phyloP scores from a whole-genome alignment of 53 echinoderm and acorn worm species.

The Pentamera pediparva region DNA sequence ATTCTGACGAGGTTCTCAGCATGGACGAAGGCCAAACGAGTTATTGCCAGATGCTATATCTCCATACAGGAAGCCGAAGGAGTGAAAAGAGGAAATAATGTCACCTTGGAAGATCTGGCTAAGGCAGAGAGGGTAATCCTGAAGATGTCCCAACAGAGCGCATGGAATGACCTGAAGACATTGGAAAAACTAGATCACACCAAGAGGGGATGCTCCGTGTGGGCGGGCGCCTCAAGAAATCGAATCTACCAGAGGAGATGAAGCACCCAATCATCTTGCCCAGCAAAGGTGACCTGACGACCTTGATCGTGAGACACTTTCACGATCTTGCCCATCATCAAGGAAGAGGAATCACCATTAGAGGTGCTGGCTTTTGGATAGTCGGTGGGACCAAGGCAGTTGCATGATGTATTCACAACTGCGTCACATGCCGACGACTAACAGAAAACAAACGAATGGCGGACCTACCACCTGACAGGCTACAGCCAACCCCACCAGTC shows the following conservation, averaged over 20 bases:
- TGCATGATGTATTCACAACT: constrained; percentile 24
- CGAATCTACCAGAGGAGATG: not conserved
- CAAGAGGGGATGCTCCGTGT: not conserved
- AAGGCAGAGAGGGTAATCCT: not conserved
- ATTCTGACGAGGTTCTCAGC: not conserved
- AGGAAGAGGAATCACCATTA: constrained; percentile 30
- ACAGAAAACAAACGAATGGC: constrained; percentile 23
- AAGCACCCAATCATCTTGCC: constrained; percentile 21
- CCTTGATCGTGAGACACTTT: not conserved
- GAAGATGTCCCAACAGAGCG: not conserved
- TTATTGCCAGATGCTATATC: not conserved
- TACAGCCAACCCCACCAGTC: not conserved
- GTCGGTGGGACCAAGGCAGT: constrained; percentile 23
- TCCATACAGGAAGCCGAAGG: not conserved
- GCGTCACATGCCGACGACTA: constrained; percentile 11
- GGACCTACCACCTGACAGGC: constrained; percentile 16
- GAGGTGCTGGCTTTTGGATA: constrained; percentile 20
- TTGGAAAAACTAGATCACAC: not conserved
- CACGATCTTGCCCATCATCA: not conserved
- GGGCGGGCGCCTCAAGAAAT: constrained; percentile 7
- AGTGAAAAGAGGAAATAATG: not conserved
- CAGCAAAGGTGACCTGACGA: not conserved
- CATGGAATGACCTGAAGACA: not conserved
- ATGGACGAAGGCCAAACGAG: not conserved
- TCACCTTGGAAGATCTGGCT: not conserved